phyloP scores from a whole-genome alignment of 2,797 vertebrate species.

The Rhinichthys osculus region DNA sequence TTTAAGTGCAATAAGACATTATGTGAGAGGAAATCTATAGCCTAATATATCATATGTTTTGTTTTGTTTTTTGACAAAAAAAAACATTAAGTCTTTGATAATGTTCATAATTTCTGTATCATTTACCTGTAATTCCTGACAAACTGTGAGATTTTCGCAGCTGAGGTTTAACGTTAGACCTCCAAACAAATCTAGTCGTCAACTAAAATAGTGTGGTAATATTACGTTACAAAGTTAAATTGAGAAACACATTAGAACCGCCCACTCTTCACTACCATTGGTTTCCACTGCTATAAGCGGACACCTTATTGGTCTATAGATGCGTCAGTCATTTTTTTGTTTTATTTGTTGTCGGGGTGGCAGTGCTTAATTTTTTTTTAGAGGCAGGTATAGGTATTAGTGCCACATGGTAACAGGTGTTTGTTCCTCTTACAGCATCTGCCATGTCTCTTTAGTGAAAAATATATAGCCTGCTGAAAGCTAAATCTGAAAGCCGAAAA shows the following conservation, averaged over 20 bases:
- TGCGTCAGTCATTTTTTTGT: constrained; percentile 16
- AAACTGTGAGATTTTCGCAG: neutral
- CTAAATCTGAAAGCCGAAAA: neutral
- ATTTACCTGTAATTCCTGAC: constrained; percentile 24
- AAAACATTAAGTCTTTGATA: neutral
- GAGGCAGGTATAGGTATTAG: neutral
- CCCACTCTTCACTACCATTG: constrained; percentile 9
- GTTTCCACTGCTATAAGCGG: neutral
- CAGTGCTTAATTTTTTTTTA: neutral
- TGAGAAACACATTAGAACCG: constrained; percentile 32
- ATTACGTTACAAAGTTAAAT: constrained; percentile 51
- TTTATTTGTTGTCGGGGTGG: neutral
- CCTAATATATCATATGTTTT: neutral
- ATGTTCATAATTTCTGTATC: neutral
- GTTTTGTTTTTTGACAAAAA: neutral
- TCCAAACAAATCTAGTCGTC: neutral
- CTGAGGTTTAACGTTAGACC: neutral
- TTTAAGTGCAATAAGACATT: neutral
- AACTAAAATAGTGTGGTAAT: constrained; percentile 21
- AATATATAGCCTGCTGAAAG: neutral
- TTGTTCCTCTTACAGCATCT: neutral
- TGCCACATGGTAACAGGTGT: neutral
- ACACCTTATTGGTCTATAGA: constrained; percentile 25
- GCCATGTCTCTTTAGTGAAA: neutral
- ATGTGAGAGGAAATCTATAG: neutral